Base-by-base conservation (phyloP, 2,113 vertebrate genomes). In the Candoia aspera region DNA sequence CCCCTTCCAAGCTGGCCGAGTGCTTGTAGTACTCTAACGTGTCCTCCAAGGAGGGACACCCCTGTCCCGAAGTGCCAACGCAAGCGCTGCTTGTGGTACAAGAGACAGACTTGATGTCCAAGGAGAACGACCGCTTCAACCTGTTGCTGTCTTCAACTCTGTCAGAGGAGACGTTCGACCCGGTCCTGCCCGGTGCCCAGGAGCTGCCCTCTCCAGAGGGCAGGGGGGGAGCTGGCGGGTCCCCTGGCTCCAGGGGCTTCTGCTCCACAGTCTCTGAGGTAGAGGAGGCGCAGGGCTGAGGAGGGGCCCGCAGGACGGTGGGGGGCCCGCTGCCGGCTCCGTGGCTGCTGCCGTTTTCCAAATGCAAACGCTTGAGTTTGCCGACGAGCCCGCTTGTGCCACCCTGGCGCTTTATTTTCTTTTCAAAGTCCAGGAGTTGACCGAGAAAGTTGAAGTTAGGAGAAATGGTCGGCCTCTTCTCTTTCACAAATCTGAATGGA, bases 351-450 rank as follows among this genome's bases (percentile, higher is more conserved):
- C 94, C 92, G 91, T 97, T 97, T 49, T 98, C 97, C 93, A 97
- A 23, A 19, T 97, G 97, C 94, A 97, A 96, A 1, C 98, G 95
- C 64, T 97, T 97, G 93, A 97, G 94, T 91, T 97, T 98, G 91
- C 97, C 97, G 2, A 97, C 96, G 0, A 94, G 90, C 19, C 97
- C 97, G 92, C 29, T 42, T 95, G 95, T 0, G 26, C 96, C 95
- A 0, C 93, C 91, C 89, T 97, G 98, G 92, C 90, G 96, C 95
- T 98, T 98, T n/a, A 99, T 98, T 95, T 98, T 99, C 90, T 98
- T 99, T 96, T 99, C 99, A 8, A 99, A 99, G 96, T 99, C 99
- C 94, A 99, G 96, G 90, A 98, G 97, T 85, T 98, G 98, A 79
- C 98, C 98, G 94, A 98, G 96, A 49, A 98, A 98, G 91, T 98